Evolutionary conservation across 1,140 invertebrate species (phyloP).

Genomic region (Drosophila fuyamai): DNA sequence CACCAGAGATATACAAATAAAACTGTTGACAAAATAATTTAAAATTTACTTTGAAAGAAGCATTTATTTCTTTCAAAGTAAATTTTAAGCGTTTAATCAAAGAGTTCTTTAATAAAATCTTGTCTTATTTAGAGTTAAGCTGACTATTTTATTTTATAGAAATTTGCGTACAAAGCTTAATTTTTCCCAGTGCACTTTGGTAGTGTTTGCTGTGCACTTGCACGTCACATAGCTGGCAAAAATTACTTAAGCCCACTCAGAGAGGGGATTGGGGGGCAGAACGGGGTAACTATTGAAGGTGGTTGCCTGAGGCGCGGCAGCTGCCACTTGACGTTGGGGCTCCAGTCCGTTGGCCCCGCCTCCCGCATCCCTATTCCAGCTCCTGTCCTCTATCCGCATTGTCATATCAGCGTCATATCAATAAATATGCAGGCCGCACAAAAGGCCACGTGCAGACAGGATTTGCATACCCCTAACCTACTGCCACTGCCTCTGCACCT

Average conservation of each 20-base stretch:
- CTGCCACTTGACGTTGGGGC: slow-evolving; percentile 41
- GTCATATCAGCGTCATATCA: slow-evolving; percentile 81
- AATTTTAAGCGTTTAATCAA: too few species aligned
- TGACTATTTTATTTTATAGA: too few species aligned
- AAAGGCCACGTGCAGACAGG: slow-evolving; percentile 65
- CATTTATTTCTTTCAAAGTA: too few species aligned
- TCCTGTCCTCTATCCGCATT: slow-evolving; percentile 40
- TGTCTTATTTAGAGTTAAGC: too few species aligned
- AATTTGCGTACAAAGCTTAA: too few species aligned
- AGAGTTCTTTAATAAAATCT: not conserved
- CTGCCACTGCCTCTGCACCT: slow-evolving; percentile 18
- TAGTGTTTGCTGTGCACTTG: slow-evolving; percentile 75
- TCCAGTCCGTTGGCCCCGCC: not conserved
- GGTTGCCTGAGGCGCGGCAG: slow-evolving; percentile 20
- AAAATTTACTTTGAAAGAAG: too few species aligned
- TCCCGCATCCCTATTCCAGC: not conserved
- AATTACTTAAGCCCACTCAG: slow-evolving; percentile 69
- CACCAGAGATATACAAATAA: too few species aligned
- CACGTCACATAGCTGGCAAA: slow-evolving; percentile 69
- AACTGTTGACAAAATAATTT: too few species aligned
- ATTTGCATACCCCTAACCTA: slow-evolving; percentile 54
- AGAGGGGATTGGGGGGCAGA: not conserved
- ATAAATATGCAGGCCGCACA: slow-evolving; percentile 75
- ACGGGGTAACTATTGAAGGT: slow-evolving; percentile 57
- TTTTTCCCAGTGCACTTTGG: slow-evolving; percentile 8